These are phyloP conservation scores for Perizoma flavofasciatum DNA, from an alignment of 2,888 invertebrate genomes.

Conservation along the genomic window DNA sequence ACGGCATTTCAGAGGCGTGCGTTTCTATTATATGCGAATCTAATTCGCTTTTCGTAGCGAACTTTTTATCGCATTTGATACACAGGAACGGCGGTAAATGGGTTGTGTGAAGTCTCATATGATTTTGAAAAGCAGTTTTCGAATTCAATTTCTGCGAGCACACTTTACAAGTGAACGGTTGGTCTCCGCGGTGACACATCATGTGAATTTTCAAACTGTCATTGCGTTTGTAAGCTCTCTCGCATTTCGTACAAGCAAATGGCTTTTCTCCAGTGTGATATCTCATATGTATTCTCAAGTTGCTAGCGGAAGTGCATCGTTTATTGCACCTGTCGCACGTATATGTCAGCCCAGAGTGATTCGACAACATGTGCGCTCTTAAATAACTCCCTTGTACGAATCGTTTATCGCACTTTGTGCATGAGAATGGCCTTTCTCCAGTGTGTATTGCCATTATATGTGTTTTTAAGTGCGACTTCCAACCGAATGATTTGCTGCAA, in stretches of 20 bases:
- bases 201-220: slow-evolving; percentile 8
- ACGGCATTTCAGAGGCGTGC: slow-evolving; percentile 2
- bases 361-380: slow-evolving; percentile 9
- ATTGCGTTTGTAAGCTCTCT: slow-evolving; percentile 8
- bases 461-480: slow-evolving; percentile 26
- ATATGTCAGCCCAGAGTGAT: slow-evolving; percentile 4
- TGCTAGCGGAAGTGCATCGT: slow-evolving; percentile 5
- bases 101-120: slow-evolving; percentile 10
- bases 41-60: slow-evolving; percentile 29
- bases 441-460: slow-evolving; percentile 43
- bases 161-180: slow-evolving; percentile 9
- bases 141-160: slow-evolving; percentile 10
- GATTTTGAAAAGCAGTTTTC: slow-evolving; percentile 16
- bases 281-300: slow-evolving; percentile 6
- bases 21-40: slow-evolving; percentile 7
- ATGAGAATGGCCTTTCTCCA: slow-evolving; percentile 47
- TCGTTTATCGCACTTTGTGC: slow-evolving; percentile 44
- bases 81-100: slow-evolving; percentile 15
- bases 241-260: slow-evolving; percentile 4
- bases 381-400: slow-evolving; percentile 14
- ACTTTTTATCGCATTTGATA: slow-evolving; percentile 24
- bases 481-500: slow-evolving; percentile 20
- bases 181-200: slow-evolving; percentile 3
- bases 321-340: not conserved
- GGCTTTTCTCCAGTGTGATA: slow-evolving; percentile 15